Conservation (phyloP, 2,797 vertebrate genomes). For the Siniperca obscura region DNA sequence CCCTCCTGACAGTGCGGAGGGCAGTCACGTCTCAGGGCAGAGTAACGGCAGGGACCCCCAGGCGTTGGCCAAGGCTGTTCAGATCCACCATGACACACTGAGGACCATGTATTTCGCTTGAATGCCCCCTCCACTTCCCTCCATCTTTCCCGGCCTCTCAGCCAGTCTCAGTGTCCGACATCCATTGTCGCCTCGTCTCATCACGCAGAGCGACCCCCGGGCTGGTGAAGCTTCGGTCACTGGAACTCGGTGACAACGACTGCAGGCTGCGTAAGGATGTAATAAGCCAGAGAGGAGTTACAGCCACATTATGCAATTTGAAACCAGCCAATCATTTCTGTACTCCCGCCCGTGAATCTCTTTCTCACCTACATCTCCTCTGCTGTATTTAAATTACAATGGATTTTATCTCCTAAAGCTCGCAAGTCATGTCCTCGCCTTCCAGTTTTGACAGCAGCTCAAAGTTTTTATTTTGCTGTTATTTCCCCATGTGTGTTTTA, state of each 20-base stretch:
- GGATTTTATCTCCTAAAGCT: slow-evolving; percentile 18
- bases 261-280: slow-evolving; percentile 79
- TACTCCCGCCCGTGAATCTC: slow-evolving; percentile 35
- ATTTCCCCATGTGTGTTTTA: not conserved
- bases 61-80: slow-evolving; percentile 97
- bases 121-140: slow-evolving; percentile 39
- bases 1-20: slow-evolving; percentile 90
- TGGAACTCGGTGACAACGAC: slow-evolving; percentile 53
- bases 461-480: slow-evolving; percentile 23
- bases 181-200: slow-evolving; percentile 12
- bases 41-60: slow-evolving; percentile 97
- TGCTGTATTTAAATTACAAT: slow-evolving; percentile 56
- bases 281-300: slow-evolving; percentile 80
- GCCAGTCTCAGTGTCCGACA: slow-evolving; percentile 61
- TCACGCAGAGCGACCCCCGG: not conserved
- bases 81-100: slow-evolving; percentile 99
- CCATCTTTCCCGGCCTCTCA: slow-evolving; percentile 50
- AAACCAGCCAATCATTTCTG: slow-evolving; percentile 91
- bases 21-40: slow-evolving; percentile 98
- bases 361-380: slow-evolving; percentile 22
- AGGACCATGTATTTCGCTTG: slow-evolving; percentile 99
- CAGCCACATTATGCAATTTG: slow-evolving; percentile 94
- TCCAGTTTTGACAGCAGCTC: slow-evolving; percentile 46
- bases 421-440: slow-evolving; percentile 21
- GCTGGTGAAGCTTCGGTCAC: slow-evolving; percentile 29